A percentile compares a stretch with the other conserved stretches of the same genome.
These are phyloP conservation scores for Drosophila elegans DNA, from an alignment of 1,140 invertebrate genomes.

Conservation along the genomic window DNA sequence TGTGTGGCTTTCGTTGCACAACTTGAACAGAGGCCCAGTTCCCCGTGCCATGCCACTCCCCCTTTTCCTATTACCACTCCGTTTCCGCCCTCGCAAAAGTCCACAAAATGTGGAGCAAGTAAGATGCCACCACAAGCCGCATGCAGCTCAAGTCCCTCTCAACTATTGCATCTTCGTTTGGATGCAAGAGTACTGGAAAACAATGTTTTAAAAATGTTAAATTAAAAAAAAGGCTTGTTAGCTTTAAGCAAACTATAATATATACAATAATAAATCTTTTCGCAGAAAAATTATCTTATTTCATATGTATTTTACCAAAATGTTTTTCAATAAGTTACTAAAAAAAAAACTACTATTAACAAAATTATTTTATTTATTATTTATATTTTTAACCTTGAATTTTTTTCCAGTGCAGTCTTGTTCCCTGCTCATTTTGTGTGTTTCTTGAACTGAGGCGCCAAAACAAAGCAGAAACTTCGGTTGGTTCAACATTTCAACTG, in stretches of 20 bases:
- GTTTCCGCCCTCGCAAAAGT: constrained; percentile 4
- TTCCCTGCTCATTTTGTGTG: constrained; percentile 46
- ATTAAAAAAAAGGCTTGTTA: too few relatives aligned
- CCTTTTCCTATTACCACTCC: not conserved
- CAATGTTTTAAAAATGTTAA: not conserved
- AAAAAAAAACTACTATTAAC: too few relatives aligned
- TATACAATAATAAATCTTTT: too few relatives aligned
- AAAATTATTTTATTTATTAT: too few relatives aligned
- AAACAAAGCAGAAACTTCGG: constrained; percentile 71
- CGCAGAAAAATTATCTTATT: too few relatives aligned
- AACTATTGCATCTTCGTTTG: constrained; percentile 37
- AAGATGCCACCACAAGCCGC: constrained; percentile 52
- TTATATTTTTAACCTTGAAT: not conserved
- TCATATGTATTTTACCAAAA: too few relatives aligned
- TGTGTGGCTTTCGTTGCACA: constrained; percentile 66
- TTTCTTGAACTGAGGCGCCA: constrained; percentile 59
- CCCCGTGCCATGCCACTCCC: not conserved
- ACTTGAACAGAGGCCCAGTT: constrained; percentile 33
- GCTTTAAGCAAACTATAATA: too few relatives aligned
- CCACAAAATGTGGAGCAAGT: constrained; percentile 50
- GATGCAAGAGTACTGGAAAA: constrained; percentile 16
- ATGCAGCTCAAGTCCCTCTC: constrained; percentile 33
- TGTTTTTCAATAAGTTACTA: too few relatives aligned
- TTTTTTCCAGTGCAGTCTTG: constrained; percentile 18
- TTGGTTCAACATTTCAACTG: constrained; percentile 75